Evolutionary conservation across 2,797 vertebrate species (phyloP).

Genomic region (Silurus aristotelis): DNA sequence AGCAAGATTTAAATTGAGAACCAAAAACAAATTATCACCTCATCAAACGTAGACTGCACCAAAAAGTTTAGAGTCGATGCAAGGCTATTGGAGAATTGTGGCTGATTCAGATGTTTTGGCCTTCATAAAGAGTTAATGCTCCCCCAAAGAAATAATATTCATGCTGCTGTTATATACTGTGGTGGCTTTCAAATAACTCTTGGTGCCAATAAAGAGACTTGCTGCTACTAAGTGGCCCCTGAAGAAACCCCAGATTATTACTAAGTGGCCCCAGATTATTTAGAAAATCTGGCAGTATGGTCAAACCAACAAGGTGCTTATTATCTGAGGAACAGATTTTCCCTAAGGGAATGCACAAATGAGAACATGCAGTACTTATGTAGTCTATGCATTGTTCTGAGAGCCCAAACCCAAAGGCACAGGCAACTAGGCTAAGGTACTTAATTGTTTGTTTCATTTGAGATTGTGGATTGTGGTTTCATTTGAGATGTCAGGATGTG

Average conservation of each 20-base stretch:
- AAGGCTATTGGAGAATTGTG: neutral
- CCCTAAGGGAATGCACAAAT: neutral
- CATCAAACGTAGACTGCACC: neutral
- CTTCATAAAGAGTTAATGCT: neutral
- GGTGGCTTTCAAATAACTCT: neutral
- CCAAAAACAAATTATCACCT: neutral
- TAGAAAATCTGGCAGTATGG: neutral
- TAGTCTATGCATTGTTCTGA: neutral
- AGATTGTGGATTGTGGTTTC: neutral
- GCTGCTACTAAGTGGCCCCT: neutral
- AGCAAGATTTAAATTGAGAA: neutral
- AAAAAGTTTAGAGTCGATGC: neutral
- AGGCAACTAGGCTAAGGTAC: neutral
- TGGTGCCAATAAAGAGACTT: neutral
- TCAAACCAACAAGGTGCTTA: neutral
- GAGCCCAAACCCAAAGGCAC: neutral
- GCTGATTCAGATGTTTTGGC: neutral
- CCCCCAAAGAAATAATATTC: neutral
- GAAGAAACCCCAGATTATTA: neutral
- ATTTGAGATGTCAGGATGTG: neutral
- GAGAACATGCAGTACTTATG: neutral
- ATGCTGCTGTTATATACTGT: neutral
- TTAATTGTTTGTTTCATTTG: neutral
- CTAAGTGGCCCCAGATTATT: neutral
- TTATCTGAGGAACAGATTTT: neutral